Conservation (phyloP, 2,113 vertebrate genomes). For the Albula glossodonta region DNA sequence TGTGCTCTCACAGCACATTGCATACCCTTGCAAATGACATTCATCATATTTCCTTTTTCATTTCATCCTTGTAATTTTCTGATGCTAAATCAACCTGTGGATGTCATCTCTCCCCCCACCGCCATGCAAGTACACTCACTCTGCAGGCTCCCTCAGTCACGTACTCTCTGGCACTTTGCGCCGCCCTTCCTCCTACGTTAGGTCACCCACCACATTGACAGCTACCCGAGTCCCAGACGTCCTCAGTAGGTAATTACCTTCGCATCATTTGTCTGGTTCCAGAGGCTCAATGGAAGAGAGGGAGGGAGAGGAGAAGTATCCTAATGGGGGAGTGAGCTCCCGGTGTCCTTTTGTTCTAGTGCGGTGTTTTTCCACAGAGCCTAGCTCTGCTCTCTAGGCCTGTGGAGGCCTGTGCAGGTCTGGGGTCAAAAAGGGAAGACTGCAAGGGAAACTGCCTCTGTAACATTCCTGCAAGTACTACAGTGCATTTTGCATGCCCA, state of each 20-base stretch:
- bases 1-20: too few species aligned
- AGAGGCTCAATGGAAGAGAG: neutral
- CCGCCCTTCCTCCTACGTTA: neutral
- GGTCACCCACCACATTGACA: neutral
- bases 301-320: neutral
- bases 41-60: too few species aligned
- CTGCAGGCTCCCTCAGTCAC: neutral
- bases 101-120: too few species aligned
- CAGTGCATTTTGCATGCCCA: too few species aligned
- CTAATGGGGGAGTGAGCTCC: neutral
- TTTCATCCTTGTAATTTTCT: too few species aligned
- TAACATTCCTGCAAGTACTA: neutral
- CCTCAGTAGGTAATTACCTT: constrained; percentile 14
- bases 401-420: too few species aligned
- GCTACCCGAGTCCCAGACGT: neutral
- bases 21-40: too few species aligned
- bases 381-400: neutral
- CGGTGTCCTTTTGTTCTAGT: neutral
- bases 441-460: too few species aligned
- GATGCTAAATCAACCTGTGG: neutral
- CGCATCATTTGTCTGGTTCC: constrained; percentile 2
- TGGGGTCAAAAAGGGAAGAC: too few species aligned
- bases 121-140: too few species aligned
- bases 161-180: neutral
- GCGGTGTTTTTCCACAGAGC: neutral